Evolutionary conservation across 2,888 invertebrate species (phyloP), one percentile per base, ranked within the genome.

Genomic region (Pristionchus maxplancki): DNA sequence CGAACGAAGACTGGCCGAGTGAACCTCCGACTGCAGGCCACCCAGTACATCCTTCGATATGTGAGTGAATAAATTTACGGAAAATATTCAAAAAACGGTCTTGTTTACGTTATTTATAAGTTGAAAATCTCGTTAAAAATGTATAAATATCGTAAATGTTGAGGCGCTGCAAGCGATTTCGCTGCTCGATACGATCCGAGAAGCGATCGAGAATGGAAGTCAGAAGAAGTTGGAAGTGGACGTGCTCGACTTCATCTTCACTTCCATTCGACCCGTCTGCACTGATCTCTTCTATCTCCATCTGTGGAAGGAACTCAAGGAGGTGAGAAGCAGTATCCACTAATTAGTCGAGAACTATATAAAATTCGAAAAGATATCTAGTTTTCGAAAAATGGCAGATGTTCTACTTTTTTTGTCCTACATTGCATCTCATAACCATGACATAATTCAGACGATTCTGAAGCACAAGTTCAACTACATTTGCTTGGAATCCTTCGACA

Each of bases 91-190:
- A n/a, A n/a, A n/a, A n/a, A n/a, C n/a, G n/a, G n/a, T n/a, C n/a
- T n/a, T n/a, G n/a, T 48, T 13, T 13, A 48, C 48, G 48, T 48
- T 48, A 9, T 13, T 48, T 6, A 48, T 48, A 48, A 48, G 6
- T 48, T 48, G 58, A 24, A n/a, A 58, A n/a, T n/a, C 5, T 58
- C 58, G 58, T 5, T 20, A 58, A 58, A 58, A 17, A 5, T 24
- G n/a, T n/a, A n/a, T n/a, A n/a, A n/a, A n/a, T n/a, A n/a, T n/a
- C n/a, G 17, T 58, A 8, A 58, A 13, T 20, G 5, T 50, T 53
- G 0, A 83, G 82, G 82, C 82, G 37, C 37, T 83, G 24, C 82
- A 83, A 83, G 82, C 82, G 37, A 83, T 83, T 20, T 50, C 82
- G 5, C 34, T 83, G 24, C 44, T 53, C 3, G 82, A 83, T 53